Evolutionary conservation across 1,140 invertebrate genomes (phyloP).

Genomic region (Andrena cerasifolii): DNA sequence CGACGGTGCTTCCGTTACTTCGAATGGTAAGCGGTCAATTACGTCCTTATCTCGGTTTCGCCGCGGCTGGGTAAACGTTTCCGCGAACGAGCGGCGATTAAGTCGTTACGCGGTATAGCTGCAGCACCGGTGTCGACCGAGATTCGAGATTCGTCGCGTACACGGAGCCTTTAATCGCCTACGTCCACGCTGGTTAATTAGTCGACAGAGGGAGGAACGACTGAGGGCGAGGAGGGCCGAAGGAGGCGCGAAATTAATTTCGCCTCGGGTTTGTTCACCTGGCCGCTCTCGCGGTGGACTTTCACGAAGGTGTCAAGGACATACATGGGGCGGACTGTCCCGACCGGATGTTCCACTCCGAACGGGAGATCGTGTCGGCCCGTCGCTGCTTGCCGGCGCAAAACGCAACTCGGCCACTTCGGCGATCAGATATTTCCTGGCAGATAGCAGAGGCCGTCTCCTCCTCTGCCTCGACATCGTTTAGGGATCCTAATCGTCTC

Average conservation of each 20-base stretch:
- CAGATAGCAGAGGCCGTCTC: conserved; percentile 47
- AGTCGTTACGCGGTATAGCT: not conserved
- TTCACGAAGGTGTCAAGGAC: conserved; percentile 63
- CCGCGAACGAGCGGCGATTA: not conserved
- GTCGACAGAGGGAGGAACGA: not conserved
- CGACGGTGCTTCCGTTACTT: conserved; percentile 78
- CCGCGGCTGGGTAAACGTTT: not conserved
- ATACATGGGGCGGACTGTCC: conserved; percentile 43
- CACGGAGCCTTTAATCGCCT: not conserved
- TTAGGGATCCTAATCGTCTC: conserved; percentile 69
- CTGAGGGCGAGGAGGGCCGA: not conserved
- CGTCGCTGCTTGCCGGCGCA: conserved; percentile 39
- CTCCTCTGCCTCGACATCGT: conserved; percentile 56
- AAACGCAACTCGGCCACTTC: conserved; percentile 14
- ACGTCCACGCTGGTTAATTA: conserved; percentile 3
- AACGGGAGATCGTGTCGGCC: conserved; percentile 23
- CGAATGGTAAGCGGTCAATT: conserved; percentile 76
- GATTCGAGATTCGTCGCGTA: not conserved
- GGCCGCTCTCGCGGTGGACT: conserved; percentile 35
- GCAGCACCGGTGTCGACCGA: not conserved
- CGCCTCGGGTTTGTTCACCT: conserved; percentile 18
- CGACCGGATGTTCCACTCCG: conserved; percentile 57
- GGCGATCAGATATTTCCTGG: conserved; percentile 61
- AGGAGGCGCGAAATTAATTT: conserved; percentile 28
- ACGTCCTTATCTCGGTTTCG: conserved; percentile 26